Evolutionary conservation across 2,113 vertebrate species (phyloP), one percentile per base, ranked within the genome.

Genomic region (Prionailurus bengalensis): DNA sequence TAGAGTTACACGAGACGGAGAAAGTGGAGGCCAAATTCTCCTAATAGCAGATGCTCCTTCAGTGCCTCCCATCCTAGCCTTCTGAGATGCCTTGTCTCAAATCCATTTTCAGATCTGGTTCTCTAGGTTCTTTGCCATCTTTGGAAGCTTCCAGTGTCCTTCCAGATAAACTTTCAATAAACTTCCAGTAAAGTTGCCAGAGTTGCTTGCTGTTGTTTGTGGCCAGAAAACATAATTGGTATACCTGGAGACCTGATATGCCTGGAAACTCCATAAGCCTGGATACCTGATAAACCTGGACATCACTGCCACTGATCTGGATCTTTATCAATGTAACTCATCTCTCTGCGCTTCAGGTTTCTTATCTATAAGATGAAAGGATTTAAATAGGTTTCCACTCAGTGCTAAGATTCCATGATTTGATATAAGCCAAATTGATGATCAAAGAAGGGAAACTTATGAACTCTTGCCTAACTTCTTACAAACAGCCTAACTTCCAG

Each of bases 331-430:
- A 25, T 42, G 4, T 65, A 66, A 51, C 16, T 53, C 86, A 68
- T 80, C 58, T 87, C 36, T 86, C 39, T 87, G n/a, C 8, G 27
- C 12, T n/a, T 92, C 11, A 1, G 19, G 76, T 85, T 90, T 23
- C 25, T 92, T 45, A 61, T 71, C 78, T 39, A 61, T 63, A 84
- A 93, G 83, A 78, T 45, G 39, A 93, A 89, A 83, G 16, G 42
- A 51, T 45, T 48, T 58, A 80, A 81, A 88, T 71, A 95, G 92
- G 42, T 90, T 94, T 95, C 68, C 29, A 87, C 39, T 89, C 90
- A 27, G 51, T 84, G 79, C 16, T 66, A 88, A 81, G 78, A 92
- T 45, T 81, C 55, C 89, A 78, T 65, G 45, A 68, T 89, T 74
- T 15, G 2, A n/a, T 51, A 79, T 88, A 33, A 92, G 66, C 42